Evolutionary conservation across 92 coral and sea anemone genomes (phyloP).

Genomic region (Muricea muricata): DNA sequence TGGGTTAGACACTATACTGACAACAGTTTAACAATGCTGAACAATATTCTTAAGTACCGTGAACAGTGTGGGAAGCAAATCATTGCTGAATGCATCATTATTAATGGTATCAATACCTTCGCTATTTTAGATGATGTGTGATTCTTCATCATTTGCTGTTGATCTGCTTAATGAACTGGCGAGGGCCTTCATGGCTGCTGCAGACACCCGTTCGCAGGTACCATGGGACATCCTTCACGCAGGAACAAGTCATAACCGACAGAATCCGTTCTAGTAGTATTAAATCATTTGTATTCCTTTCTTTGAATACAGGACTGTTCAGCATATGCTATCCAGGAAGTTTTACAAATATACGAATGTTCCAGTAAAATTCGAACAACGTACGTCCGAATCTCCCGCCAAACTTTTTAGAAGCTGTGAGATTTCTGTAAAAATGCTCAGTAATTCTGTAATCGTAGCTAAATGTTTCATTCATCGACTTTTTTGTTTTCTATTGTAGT

Average conservation of each 20-base stretch:
- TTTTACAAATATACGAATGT: constrained; percentile 87
- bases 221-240: too few relatives aligned
- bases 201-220: constrained; percentile 97
- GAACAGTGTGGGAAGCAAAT: too few relatives aligned
- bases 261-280: too few relatives aligned
- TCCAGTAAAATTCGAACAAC: constrained; percentile 24
- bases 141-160: constrained; percentile 86
- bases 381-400: not conserved
- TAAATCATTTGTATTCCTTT: too few relatives aligned
- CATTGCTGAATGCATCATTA: not conserved
- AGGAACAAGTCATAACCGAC: too few relatives aligned
- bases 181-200: constrained; percentile 93
- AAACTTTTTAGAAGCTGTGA: too few relatives aligned
- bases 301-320: constrained; percentile 83
- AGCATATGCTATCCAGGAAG: constrained; percentile 98
- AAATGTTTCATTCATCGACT: too few relatives aligned
- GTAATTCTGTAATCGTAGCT: too few relatives aligned
- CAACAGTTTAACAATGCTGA: too few relatives aligned
- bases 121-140: constrained; percentile 77
- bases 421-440: too few relatives aligned
- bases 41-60: too few relatives aligned
- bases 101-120: not conserved
- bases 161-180: constrained; percentile 88
- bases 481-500: constrained; percentile 44
- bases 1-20: too few relatives aligned